Conservation (phyloP, 2,888 invertebrate species). For the Andrena fulva region DNA sequence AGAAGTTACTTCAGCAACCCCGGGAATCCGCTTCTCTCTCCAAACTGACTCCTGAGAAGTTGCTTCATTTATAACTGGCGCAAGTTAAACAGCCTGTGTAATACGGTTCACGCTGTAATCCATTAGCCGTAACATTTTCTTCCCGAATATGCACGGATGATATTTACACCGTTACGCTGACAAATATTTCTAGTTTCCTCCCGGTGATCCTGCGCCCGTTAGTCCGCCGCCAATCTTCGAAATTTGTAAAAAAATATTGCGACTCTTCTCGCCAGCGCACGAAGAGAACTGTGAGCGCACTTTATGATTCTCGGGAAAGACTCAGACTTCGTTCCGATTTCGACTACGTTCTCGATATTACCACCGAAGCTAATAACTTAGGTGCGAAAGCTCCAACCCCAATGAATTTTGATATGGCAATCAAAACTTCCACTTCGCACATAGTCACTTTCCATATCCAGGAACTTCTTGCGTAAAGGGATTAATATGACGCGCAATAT, state of each 20-base stretch:
- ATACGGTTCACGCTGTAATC: conserved; percentile 49
- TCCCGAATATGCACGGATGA: conserved; percentile 26
- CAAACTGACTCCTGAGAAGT: conserved; percentile 45
- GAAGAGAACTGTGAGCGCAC: background rate
- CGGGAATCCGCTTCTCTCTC: conserved; percentile 10
- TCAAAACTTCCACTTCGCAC: conserved; percentile 24
- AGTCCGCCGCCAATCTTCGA: background rate
- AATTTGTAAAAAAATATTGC: background rate
- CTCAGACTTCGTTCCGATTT: too few species aligned
- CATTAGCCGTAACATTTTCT: conserved; percentile 58
- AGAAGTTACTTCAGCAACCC: conserved; percentile 44
- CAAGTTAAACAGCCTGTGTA: conserved; percentile 58
- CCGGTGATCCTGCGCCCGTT: background rate
- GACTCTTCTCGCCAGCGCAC: too few species aligned
- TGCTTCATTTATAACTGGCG: conserved; percentile 59
- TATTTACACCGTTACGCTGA: background rate
- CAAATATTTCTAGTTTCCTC: conserved; percentile 25
- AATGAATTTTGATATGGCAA: conserved; percentile 18
- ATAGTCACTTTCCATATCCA: background rate
- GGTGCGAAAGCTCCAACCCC: background rate
- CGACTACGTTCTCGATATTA: background rate
- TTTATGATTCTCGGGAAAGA: background rate
- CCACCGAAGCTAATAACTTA: background rate
- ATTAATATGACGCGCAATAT: background rate
- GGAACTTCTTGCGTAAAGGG: background rate